A percentile compares a stretch with the other conserved stretches of the same genome.
These are phyloP conservation scores for Hylomyscus alleni DNA, from an alignment of 2,797 vertebrate species.

Conservation along the genomic window DNA sequence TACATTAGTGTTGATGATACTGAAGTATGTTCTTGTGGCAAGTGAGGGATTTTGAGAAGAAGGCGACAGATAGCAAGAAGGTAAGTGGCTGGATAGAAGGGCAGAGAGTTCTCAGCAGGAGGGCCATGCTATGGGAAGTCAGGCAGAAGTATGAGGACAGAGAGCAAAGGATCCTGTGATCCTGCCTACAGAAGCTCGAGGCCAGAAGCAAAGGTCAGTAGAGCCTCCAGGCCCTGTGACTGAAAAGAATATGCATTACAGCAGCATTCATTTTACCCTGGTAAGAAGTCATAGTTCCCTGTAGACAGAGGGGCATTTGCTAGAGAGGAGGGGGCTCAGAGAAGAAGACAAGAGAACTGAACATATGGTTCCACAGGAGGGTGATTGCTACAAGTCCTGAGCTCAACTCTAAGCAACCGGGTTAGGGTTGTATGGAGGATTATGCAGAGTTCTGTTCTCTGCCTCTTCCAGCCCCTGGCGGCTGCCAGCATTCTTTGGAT, in stretches of 20 bases:
- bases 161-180: neutral
- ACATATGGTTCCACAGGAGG: neutral
- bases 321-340: neutral
- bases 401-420: neutral
- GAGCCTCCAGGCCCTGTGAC: neutral
- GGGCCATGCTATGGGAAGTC: neutral
- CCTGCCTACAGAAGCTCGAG: neutral
- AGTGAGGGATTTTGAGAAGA: neutral
- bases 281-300: neutral
- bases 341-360: neutral
- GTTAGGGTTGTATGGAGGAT: neutral
- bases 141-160: neutral
- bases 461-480: neutral
- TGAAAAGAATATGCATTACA: neutral
- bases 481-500: neutral
- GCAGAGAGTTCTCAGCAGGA: neutral
- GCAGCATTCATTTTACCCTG: neutral
- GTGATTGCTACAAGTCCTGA: neutral
- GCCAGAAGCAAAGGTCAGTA: neutral
- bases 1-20: neutral
- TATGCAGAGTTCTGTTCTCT: neutral
- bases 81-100: neutral
- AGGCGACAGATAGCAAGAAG: constrained; percentile 19
- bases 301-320: neutral
- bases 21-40: neutral